phyloP scores from a whole-genome alignment of 2,797 vertebrate species.

The Aviceda cuculoides region DNA sequence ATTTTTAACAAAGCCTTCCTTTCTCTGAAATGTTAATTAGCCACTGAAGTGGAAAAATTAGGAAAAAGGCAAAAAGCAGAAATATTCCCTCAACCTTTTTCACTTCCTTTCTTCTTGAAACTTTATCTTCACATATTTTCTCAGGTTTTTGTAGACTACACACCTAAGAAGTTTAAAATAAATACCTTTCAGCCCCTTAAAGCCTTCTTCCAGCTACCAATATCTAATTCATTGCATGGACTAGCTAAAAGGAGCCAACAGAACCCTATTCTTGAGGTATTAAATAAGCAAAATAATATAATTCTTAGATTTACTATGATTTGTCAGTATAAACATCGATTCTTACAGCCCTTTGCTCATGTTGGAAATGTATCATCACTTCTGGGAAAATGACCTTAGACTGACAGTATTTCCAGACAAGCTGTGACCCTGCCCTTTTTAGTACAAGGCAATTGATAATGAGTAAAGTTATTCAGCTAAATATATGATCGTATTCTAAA shows the following conservation, averaged over 20 bases:
- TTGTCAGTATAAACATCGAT: background rate
- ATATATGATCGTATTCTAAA: background rate
- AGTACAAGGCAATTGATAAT: background rate
- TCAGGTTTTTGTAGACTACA: background rate
- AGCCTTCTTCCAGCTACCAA: background rate
- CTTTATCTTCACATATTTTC: background rate
- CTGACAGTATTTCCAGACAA: background rate
- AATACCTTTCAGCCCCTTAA: background rate
- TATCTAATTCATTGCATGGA: background rate
- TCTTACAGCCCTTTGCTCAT: background rate
- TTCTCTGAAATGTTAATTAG: slow-evolving; percentile 37
- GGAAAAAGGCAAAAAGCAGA: background rate
- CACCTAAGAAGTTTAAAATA: background rate
- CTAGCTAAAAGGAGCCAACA: background rate
- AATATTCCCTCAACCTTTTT: background rate
- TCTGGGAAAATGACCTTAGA: background rate
- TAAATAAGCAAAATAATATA: background rate
- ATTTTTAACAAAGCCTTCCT: background rate
- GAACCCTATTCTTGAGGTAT: background rate
- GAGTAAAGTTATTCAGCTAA: background rate
- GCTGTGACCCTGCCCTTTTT: background rate
- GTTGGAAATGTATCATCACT: background rate
- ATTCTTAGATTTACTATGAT: background rate
- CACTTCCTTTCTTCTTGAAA: background rate
- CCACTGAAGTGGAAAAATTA: background rate